Evolutionary conservation across 2,113 vertebrate species (phyloP).

Genomic region (Oreocharis arfaki): DNA sequence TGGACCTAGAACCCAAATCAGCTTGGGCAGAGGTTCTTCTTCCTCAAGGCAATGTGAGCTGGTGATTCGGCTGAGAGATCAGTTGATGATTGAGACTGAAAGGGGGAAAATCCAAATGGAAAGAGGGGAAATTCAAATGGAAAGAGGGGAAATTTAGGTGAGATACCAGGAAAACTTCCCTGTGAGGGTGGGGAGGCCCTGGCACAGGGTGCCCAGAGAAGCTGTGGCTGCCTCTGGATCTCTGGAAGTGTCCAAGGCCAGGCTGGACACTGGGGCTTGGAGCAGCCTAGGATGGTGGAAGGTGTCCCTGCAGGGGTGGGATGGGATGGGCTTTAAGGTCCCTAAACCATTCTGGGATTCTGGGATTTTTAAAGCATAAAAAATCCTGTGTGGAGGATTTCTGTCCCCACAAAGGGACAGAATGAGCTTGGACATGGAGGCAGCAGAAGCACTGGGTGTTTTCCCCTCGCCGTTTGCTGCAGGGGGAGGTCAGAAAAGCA

Average conservation of each 20-base stretch:
- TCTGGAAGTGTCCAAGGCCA: accelerated
- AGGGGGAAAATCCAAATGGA: not conserved
- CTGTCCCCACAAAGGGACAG: not conserved
- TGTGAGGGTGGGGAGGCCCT: accelerated
- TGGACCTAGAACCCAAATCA: not conserved
- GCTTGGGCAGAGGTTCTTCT: not conserved
- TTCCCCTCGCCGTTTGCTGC: not conserved
- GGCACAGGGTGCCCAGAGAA: not conserved
- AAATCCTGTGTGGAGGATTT: not conserved
- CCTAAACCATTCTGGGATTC: not conserved
- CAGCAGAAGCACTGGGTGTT: not conserved
- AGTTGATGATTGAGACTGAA: not conserved
- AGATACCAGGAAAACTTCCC: not conserved
- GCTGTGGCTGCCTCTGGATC: not conserved
- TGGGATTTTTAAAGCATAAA: not conserved
- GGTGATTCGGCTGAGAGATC: not conserved
- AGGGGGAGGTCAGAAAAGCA: not conserved
- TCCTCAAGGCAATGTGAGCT: not conserved
- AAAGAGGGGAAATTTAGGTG: not conserved
- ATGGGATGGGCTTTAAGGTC: accelerated
- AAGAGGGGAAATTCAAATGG: not conserved
- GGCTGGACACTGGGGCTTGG: not conserved
- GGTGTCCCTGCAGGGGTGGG: not conserved
- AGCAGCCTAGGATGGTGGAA: accelerated
- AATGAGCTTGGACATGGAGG: not conserved